These are phyloP conservation scores for Pseudochaenichthys georgianus DNA, from an alignment of 2,797 vertebrate genomes.

Conservation along the genomic window DNA sequence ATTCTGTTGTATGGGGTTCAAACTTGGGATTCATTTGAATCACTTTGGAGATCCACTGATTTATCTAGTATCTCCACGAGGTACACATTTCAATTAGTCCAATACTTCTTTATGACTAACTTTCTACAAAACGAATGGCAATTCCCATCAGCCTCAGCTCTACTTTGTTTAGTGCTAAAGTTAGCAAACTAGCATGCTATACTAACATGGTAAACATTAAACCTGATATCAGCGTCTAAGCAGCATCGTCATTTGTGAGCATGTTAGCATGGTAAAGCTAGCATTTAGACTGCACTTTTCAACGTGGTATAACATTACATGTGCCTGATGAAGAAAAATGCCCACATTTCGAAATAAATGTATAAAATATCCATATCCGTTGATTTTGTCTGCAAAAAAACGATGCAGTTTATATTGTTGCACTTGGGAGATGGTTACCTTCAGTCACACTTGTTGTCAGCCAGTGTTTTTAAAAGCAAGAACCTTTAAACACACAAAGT, in stretches of 20 bases:
- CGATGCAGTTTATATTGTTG: not conserved
- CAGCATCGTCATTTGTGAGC: no score
- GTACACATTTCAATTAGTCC: not conserved
- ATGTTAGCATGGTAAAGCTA: slow-evolving; percentile 1
- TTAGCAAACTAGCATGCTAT: slow-evolving; percentile 6
- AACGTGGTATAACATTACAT: slow-evolving; percentile 2
- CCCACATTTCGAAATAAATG: not conserved
- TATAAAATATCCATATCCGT: not conserved
- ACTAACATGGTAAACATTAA: not conserved
- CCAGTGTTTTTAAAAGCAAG: not conserved
- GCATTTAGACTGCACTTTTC: not conserved
- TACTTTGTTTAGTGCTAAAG: not conserved
- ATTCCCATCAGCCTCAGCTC: not conserved
- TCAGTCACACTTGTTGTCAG: not conserved
- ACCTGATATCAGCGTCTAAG: not conserved
- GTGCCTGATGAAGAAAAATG: slow-evolving; percentile 43
- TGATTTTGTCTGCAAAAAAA: not conserved
- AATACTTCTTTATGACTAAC: not conserved
- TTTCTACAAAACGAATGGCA: not conserved
- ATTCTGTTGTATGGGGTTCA: not conserved
- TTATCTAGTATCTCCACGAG: not conserved
- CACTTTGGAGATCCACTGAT: not conserved
- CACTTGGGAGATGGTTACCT: not conserved
- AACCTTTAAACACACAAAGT: not conserved
- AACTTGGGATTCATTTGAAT: not conserved